Evolutionary conservation across 37 sponge, comb jelly and placozoan species (phyloP).

Genomic region (Amphimedon queenslandica): DNA sequence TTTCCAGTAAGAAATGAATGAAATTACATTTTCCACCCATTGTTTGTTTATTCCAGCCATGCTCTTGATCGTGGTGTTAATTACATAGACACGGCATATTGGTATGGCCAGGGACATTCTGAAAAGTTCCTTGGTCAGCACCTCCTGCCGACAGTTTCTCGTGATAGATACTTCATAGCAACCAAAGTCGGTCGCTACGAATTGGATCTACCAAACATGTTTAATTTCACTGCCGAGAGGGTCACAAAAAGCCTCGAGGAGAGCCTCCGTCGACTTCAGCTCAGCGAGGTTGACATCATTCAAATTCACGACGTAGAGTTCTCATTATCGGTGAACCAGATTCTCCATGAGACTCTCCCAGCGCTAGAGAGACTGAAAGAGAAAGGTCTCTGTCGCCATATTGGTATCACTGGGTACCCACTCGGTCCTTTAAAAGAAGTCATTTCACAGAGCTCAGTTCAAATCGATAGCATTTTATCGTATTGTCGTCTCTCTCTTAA

Average conservation of each 20-base stretch:
- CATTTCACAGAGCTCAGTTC: slow-evolving; percentile 38
- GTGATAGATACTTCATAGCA: slow-evolving; percentile 67
- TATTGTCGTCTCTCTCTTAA: slow-evolving; percentile 80
- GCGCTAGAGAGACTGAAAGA: slow-evolving; percentile 77
- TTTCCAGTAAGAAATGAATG: slow-evolving; percentile 12
- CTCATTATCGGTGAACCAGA: slow-evolving; percentile 77
- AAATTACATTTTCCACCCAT: not conserved
- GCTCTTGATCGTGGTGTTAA: slow-evolving; percentile 76
- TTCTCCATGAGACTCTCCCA: slow-evolving; percentile 80
- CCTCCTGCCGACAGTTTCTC: slow-evolving; percentile 42
- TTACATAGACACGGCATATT: slow-evolving; percentile 90
- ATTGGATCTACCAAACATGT: slow-evolving; percentile 48
- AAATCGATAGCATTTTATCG: slow-evolving; percentile 77
- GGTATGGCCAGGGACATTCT: slow-evolving; percentile 90
- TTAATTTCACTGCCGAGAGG: slow-evolving; percentile 79
- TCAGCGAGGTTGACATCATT: slow-evolving; percentile 80
- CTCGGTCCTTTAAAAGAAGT: slow-evolving; percentile 45
- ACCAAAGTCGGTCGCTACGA: slow-evolving; percentile 90
- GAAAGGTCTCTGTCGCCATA: slow-evolving; percentile 71
- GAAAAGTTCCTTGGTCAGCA: slow-evolving; percentile 79
- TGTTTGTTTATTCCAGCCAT: not conserved
- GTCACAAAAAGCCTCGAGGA: slow-evolving; percentile 47
- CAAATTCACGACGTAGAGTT: slow-evolving; percentile 94
- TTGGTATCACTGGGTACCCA: slow-evolving; percentile 94
- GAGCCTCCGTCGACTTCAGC: slow-evolving; percentile 59